Evolutionary conservation across 1,140 invertebrate genomes (phyloP), one percentile per base, ranked within the genome.

Genomic region (Drosophila ananassae): DNA sequence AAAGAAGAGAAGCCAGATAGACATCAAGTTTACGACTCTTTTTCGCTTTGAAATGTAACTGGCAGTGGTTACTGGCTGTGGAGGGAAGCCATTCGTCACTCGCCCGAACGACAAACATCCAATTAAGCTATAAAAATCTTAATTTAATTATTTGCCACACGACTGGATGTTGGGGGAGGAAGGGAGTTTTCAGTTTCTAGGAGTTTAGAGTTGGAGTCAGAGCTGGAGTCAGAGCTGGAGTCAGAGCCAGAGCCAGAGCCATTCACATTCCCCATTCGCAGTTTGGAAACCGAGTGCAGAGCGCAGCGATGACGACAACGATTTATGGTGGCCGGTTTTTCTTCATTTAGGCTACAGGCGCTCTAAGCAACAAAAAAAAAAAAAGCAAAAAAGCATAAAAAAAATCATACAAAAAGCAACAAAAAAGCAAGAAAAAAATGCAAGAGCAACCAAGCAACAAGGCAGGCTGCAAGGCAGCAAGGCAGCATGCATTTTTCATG

Each of bases 101-200:
- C 57, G 72, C 17, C 78, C 48, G 51, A 62, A 71, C 80, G 76
- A 85, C 82, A 87, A 80, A 67, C 82, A 87, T 87, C 82, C 82
- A 87, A 87, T 87, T 87, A 87, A 87, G 82, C 78, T 76, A 89
- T 87, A 87, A 89, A 77, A 87, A 82, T 79, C 75, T 72, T 87
- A 89, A 87, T 89, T 89, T 89, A 87, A 87, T 89, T 87, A 82
- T 89, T 89, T 89, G 78, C 82, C 71, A 82, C 78, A 87, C 82
- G 78, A 87, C 56, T 73, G 59, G 77, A 77, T 59, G 55, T 21
- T 50, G 58, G 39, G 12, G 51, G 52, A 37, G 25, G 28, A 39
- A n/a, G 2, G 25, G 56, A 41, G 48, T 53, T 17, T 53, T 17
- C 34, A 34, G 32, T 10, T 32, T 3, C 25, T 55, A 25, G 34